phyloP scores from a whole-genome alignment of 2,113 vertebrate species.

The Lagopus leucura region DNA sequence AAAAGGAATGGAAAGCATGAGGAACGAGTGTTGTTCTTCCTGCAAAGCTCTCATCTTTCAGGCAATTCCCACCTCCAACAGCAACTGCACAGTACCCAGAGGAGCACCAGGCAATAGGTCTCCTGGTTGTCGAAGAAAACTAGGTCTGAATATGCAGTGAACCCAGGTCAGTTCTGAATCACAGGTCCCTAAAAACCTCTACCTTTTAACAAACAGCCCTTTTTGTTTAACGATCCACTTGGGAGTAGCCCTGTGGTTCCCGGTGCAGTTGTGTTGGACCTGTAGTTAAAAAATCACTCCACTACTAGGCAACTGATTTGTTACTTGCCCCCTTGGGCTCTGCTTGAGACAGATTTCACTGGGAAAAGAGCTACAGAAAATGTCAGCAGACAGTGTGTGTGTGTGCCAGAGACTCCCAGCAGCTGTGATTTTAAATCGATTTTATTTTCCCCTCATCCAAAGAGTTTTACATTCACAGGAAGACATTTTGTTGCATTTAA shows the following conservation, averaged over 20 bases:
- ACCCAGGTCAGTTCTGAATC: neutral
- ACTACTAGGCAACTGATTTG: slow-evolving; percentile 59
- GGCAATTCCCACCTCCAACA: neutral
- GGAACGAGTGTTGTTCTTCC: neutral
- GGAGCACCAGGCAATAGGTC: neutral
- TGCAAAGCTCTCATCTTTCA: neutral
- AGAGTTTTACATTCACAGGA: slow-evolving; percentile 60
- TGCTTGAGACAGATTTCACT: slow-evolving; percentile 65
- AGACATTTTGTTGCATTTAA: slow-evolving; percentile 55
- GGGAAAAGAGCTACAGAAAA: slow-evolving; percentile 71
- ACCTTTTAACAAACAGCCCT: slow-evolving; percentile 14
- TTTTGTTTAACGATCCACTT: slow-evolving; percentile 18
- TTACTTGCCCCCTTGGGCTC: slow-evolving; percentile 63
- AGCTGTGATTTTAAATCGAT: slow-evolving; percentile 64
- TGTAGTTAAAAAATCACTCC: slow-evolving; percentile 41
- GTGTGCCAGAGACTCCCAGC: slow-evolving; percentile 58
- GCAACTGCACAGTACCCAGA: neutral
- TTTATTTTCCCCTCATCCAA: slow-evolving; percentile 62
- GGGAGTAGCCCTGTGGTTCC: neutral
- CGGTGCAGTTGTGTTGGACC: slow-evolving; percentile 10
- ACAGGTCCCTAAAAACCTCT: slow-evolving; percentile 17
- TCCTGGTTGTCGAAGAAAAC: neutral
- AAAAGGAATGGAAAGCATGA: neutral
- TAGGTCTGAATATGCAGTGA: neutral
- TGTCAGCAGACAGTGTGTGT: slow-evolving; percentile 68